Percentiles rank a stretch among this genome's conserved stretches.
phyloP scores from a whole-genome alignment of 2,797 vertebrate species.

The Urosaurus nigricauda region DNA sequence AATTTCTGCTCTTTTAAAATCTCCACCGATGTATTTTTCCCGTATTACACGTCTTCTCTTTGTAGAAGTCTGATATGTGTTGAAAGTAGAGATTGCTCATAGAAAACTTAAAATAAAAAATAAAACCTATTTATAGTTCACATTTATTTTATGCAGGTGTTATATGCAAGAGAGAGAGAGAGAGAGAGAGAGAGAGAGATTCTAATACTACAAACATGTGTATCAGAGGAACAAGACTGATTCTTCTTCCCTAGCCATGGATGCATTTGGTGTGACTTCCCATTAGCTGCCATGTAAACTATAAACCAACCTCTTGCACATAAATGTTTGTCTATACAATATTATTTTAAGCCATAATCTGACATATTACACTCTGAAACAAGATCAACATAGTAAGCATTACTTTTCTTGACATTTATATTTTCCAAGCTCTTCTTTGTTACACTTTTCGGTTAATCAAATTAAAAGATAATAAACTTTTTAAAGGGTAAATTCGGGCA shows the following conservation, averaged over 20 bases:
- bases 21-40: neutral
- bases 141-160: too few species aligned
- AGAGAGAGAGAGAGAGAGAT: neutral
- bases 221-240: too few species aligned
- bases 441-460: too few species aligned
- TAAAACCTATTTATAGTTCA: neutral
- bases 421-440: neutral
- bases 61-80: neutral
- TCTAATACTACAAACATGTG: neutral
- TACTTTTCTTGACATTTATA: conserved; percentile 22
- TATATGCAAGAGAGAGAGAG: too few species aligned
- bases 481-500: too few species aligned
- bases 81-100: neutral
- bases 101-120: neutral
- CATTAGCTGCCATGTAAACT: neutral
- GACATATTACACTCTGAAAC: too few species aligned
- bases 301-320: too few species aligned
- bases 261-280: neutral
- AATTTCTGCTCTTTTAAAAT: neutral
- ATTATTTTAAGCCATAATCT: too few species aligned
- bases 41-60: neutral
- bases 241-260: neutral
- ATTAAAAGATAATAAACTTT: too few species aligned
- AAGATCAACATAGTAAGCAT: neutral
- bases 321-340: too few species aligned